phyloP scores from a whole-genome alignment of 2,113 vertebrate species.

The Pimephales promelas region DNA sequence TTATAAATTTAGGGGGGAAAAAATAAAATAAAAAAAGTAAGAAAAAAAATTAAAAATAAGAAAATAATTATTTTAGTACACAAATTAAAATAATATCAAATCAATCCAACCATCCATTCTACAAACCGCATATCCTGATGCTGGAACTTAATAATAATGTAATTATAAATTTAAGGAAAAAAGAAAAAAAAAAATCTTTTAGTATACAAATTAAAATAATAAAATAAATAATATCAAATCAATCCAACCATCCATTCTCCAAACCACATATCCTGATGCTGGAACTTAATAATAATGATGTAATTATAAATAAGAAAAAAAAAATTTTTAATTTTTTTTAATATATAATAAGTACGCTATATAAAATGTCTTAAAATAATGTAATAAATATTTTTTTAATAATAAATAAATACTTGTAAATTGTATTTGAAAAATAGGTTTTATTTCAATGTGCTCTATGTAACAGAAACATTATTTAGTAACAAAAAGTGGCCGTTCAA shows the following conservation, averaged over 20 bases:
- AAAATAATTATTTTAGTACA: too few relatives aligned
- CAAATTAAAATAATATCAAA: not conserved
- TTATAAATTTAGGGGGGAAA: too few relatives aligned
- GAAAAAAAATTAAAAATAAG: too few relatives aligned
- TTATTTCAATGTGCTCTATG: constrained; percentile 8
- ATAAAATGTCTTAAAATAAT: not conserved
- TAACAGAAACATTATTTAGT: constrained; percentile 24
- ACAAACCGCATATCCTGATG: not conserved
- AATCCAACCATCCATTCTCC: not conserved
- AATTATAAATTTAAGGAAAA: too few relatives aligned
- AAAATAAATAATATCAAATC: not conserved
- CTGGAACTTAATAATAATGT: not conserved
- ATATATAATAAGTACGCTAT: not conserved
- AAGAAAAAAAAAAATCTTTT: too few relatives aligned
- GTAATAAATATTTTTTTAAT: not conserved
- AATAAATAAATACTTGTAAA: not conserved
- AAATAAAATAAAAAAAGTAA: too few relatives aligned
- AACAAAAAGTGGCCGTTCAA: constrained; percentile 44
- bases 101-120: not conserved
- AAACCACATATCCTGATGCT: not conserved
- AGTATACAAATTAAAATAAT: too few relatives aligned
- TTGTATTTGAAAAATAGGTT: constrained; percentile 21
- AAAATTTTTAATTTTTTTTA: too few relatives aligned
- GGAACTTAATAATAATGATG: not conserved
- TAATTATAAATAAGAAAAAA: not conserved